Percentiles rank a stretch among this genome's conserved stretches.
These are phyloP conservation scores for Pycnonotus jocosus DNA, from an alignment of 2,113 vertebrate species.

Conservation along the genomic window DNA sequence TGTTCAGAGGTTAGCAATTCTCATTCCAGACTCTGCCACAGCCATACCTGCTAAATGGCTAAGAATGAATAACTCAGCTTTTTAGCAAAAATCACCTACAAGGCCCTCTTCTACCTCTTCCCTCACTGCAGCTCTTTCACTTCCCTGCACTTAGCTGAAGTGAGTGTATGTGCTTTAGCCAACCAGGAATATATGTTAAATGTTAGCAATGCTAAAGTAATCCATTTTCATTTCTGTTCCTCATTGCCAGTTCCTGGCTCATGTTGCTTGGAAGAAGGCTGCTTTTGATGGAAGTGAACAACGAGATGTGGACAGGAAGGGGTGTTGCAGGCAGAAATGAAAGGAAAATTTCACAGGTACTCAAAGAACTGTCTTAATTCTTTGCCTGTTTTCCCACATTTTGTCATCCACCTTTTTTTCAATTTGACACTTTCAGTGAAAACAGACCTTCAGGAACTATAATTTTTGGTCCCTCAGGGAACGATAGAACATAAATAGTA, in stretches of 20 bases:
- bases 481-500: not conserved
- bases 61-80: not conserved
- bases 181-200: not conserved
- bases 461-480: not conserved
- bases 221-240: not conserved
- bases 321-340: not conserved
- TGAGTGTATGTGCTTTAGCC: not conserved
- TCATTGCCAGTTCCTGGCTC: not conserved
- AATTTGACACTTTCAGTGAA: not conserved
- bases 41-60: not conserved
- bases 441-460: not conserved
- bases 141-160: not conserved
- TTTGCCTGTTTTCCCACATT: not conserved
- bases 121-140: not conserved
- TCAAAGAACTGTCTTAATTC: not conserved
- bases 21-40: not conserved
- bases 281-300: not conserved
- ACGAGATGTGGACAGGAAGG: not conserved
- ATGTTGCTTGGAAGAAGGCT: not conserved
- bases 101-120: not conserved
- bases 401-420: not conserved
- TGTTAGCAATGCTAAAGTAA: not conserved
- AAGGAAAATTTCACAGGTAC: constrained; percentile 14
- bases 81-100: not conserved
- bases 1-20: not conserved